Conservation (phyloP, 2,797 vertebrate genomes). For the Taenioides sp. region DNA sequence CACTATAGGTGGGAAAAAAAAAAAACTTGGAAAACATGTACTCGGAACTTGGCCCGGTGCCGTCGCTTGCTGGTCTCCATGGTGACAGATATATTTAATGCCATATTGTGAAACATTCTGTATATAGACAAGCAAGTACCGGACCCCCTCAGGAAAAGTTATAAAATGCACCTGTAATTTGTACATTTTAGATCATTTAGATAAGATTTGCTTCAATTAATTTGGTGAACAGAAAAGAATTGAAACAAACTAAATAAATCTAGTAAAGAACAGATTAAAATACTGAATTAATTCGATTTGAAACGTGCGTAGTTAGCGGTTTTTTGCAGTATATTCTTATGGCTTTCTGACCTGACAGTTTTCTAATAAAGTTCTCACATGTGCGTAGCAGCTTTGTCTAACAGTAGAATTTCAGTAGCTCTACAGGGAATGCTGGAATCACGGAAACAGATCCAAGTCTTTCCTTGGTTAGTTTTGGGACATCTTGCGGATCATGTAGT, state of each 20-base stretch:
- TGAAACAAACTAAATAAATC: background rate
- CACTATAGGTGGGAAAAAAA: background rate
- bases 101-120: too few relatives aligned
- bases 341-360: background rate
- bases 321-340: background rate
- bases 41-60: too few relatives aligned
- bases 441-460: background rate
- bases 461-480: constrained; percentile 54
- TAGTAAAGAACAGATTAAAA: background rate
- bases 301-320: background rate
- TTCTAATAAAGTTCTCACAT: background rate
- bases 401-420: constrained; percentile 2
- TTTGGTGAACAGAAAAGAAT: background rate
- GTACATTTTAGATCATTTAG: too few relatives aligned
- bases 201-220: too few relatives aligned
- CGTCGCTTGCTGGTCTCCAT: background rate
- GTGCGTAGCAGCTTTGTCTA: constrained; percentile 23
- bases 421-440: constrained; percentile 10
- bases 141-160: too few relatives aligned
- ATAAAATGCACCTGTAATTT: too few relatives aligned
- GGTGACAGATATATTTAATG: background rate
- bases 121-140: too few relatives aligned
- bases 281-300: background rate
- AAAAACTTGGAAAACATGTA: background rate
- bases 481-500: constrained; percentile 99